Percentiles rank a stretch among this genome's conserved stretches.
Conservation (phyloP, 2,888 invertebrate genomes). For the Pandemis corylana region DNA sequence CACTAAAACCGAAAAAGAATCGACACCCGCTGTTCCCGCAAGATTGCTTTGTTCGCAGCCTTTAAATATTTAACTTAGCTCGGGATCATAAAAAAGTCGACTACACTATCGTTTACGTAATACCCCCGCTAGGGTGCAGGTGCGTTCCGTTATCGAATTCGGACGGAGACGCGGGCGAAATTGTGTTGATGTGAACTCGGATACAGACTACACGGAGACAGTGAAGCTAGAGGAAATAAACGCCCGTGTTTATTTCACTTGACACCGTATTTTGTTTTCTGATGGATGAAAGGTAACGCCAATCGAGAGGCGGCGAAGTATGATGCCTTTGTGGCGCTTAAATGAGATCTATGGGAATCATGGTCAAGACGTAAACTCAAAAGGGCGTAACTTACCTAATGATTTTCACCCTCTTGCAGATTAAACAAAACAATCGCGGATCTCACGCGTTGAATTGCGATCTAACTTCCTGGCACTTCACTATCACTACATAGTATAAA, state of each 20-base stretch:
- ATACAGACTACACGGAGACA: conserved; percentile 24
- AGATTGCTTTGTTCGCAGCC: conserved; percentile 3
- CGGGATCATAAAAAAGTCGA: conserved; percentile 9
- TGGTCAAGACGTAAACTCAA: not conserved
- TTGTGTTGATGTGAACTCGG: conserved; percentile 23
- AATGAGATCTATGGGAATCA: not conserved
- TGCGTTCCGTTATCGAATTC: conserved; percentile 39
- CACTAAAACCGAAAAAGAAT: conserved; percentile 2
- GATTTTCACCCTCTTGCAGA: not conserved
- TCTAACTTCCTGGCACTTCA: no score
- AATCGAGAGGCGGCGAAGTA: not conserved
- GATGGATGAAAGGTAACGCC: not conserved
- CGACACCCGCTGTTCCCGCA: not conserved
- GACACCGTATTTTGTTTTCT: conserved; percentile 2
- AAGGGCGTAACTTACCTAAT: no score
- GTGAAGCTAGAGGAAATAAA: not conserved
- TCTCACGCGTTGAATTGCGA: no score
- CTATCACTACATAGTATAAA: no score
- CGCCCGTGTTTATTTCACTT: conserved; percentile 1
- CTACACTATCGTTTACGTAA: conserved; percentile 27
- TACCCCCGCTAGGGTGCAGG: conserved; percentile 30
- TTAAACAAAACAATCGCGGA: no score
- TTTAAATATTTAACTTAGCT: conserved; percentile 25
- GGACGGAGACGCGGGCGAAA: conserved; percentile 26
- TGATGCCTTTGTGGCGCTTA: not conserved